These are phyloP conservation scores for Nasonia vitripennis DNA, from an alignment of 1,140 invertebrate genomes.

Conservation along the genomic window DNA sequence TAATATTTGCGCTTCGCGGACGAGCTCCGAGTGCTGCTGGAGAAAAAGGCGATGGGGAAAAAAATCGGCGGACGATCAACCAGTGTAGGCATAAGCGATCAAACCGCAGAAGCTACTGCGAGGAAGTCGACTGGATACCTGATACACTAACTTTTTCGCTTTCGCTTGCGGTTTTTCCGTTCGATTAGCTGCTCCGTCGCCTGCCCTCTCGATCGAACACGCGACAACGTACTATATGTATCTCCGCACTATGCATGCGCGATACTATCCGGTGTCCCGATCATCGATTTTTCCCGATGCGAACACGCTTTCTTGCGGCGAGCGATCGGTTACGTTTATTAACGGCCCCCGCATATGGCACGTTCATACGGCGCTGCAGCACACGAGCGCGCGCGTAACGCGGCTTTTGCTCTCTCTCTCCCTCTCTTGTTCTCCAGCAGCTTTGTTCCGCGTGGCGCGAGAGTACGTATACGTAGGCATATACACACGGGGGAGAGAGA, in stretches of 20 bases:
- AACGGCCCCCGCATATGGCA: not conserved
- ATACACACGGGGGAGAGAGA: not conserved
- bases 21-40: too few species aligned
- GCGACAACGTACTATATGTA: not conserved
- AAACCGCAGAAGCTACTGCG: not conserved
- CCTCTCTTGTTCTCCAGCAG: too few species aligned
- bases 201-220: not conserved
- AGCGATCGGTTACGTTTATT: conserved; percentile 10
- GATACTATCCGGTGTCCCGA: conserved; percentile 20
- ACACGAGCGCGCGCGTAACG: not conserved
- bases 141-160: not conserved
- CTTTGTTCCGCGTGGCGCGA: not conserved
- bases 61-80: too few species aligned
- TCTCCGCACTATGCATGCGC: not conserved
- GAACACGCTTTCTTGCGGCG: conserved; percentile 8
- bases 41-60: too few species aligned
- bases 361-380: too few species aligned
- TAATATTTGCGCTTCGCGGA: not conserved
- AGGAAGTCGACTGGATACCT: not conserved
- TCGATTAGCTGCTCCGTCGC: conserved; percentile 24
- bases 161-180: conserved; percentile 41
- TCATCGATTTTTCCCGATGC: not conserved
- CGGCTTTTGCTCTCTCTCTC: not conserved
- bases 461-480: not conserved
- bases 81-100: not conserved